These are phyloP conservation scores for Myanophis thanlyinensis DNA, from an alignment of 2,113 vertebrate genomes.

Conservation along the genomic window DNA sequence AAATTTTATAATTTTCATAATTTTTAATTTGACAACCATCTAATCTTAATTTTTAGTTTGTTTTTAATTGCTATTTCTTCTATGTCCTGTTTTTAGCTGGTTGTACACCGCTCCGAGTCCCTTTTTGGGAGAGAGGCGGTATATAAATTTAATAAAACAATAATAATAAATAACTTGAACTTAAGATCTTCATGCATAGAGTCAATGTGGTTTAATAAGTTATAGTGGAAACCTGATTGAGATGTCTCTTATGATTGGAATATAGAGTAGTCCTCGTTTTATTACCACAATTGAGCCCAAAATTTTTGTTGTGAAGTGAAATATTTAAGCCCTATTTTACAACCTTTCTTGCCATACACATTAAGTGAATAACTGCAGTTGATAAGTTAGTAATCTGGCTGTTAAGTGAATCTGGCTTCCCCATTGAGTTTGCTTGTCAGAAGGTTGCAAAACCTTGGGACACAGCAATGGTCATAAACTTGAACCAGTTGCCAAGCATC, in stretches of 20 bases:
- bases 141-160: no score
- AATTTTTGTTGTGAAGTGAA: neutral
- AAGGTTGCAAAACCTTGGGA: neutral
- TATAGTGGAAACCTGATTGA: neutral
- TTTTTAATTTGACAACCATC: no score
- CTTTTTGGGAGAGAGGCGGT: no score
- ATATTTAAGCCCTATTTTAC: neutral
- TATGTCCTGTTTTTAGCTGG: no score
- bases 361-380: neutral
- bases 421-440: neutral
- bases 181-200: neutral
- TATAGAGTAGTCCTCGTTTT: neutral
- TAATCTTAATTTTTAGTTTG: no score
- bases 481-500: no score
- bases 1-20: no score
- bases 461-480: no score
- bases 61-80: no score
- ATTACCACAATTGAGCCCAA: neutral
- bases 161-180: no score
- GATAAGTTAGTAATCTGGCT: neutral
- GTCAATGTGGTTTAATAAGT: neutral
- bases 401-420: neutral
- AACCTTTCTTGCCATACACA: neutral
- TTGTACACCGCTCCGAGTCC: no score
- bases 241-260: neutral